Evolutionary conservation across 2,797 vertebrate genomes (phyloP), one percentile per base, ranked within the genome.

Genomic region (Acanthurus lineatus): DNA sequence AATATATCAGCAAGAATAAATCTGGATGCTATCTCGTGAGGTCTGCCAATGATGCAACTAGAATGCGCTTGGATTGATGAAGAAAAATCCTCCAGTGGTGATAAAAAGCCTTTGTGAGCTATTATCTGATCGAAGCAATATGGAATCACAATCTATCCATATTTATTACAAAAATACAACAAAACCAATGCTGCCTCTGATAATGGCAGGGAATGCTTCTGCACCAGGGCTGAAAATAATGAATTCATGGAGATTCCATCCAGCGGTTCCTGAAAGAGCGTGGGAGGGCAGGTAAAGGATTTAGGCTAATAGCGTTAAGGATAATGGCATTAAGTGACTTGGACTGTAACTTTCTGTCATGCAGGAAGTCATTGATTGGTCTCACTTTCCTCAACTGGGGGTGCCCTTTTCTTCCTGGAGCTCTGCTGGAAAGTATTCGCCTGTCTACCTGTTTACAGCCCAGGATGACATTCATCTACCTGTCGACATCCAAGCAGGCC

Each of bases 1-100:
- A 93, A 93, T 94, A 88, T 91, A 90, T 88, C 81, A 81, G 88
- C 84, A 81, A 83, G 84, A 87, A 89, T 81, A 89, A 89, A 90
- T 88, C 80, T 69, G 60, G 76, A 87, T 67, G 82, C 81, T 80
- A 64, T 80, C 61, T 61, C 7, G 70, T 79, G 82, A 86, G 62
- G 77, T 81, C 73, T 68, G 59, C 57, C 19, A 48, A 62, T n/a
- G 62, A 77, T 8, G 48, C 54, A 80, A 63, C 64, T 74, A 53
- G 52, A 40, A 59, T 19, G 71, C 85, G 53, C 68, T 78, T 6
- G 47, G 40, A 53, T n/a, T 40, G 61, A 63, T 52, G 51, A 48
- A 52, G 38, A 62, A 42, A 42, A 51, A 9, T 45, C 16, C 74
- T 72, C 61, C n/a, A 47, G 65, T 69, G 22, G 53, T 16, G 63